A percentile compares a stretch with the other conserved stretches of the same genome.
These are phyloP conservation scores for Argyra leucocephala DNA, from an alignment of 2,888 invertebrate genomes.

Conservation along the genomic window DNA sequence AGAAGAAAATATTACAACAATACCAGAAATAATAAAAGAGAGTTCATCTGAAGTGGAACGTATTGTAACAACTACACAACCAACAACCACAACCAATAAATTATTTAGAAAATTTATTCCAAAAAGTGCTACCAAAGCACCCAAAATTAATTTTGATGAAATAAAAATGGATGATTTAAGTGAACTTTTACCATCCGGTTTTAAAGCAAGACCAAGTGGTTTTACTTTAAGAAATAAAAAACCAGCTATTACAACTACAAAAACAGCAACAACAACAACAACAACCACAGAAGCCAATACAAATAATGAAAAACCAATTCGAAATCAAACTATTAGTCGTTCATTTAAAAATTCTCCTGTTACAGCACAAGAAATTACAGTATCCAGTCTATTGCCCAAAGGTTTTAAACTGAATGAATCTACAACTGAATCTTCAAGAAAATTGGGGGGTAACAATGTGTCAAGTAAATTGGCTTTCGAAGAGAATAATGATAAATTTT, in stretches of 20 bases:
- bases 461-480: conserved; percentile 37
- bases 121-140: conserved; percentile 37
- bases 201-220: conserved; percentile 45
- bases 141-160: conserved; percentile 46
- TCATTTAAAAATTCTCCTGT: conserved; percentile 51
- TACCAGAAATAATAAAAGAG: conserved; percentile 21
- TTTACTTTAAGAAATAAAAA: conserved; percentile 47
- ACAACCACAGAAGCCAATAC: conserved; percentile 26
- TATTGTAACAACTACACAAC: conserved; percentile 17
- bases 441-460: conserved; percentile 28
- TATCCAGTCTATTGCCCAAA: conserved; percentile 47
- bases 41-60: conserved; percentile 17
- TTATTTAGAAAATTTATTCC: conserved; percentile 59
- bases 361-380: conserved; percentile 48
- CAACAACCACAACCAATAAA: conserved; percentile 43
- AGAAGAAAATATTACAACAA: conserved; percentile 32
- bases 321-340: conserved; percentile 42
- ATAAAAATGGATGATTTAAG: conserved; percentile 51
- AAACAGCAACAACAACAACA: conserved; percentile 43
- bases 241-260: conserved; percentile 31
- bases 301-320: conserved; percentile 29
- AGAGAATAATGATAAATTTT: conserved; percentile 38
- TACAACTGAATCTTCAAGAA: conserved; percentile 27
- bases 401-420: conserved; percentile 51
- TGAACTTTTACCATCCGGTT: conserved; percentile 55